phyloP scores from a whole-genome alignment of 2,113 vertebrate genomes.

The Psittacula cyanocephala region DNA sequence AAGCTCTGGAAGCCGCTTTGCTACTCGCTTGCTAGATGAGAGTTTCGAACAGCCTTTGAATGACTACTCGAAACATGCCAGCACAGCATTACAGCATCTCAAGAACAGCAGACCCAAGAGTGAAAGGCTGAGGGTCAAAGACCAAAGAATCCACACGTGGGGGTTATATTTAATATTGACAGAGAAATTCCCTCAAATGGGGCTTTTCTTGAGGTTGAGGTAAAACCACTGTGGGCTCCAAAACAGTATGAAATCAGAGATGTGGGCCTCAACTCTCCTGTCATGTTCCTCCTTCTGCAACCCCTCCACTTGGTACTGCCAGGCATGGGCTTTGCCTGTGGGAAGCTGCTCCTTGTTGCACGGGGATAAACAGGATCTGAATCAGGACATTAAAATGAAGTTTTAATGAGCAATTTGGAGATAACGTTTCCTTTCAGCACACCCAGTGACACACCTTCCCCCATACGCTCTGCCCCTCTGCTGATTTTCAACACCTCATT shows the following conservation, averaged over 20 bases:
- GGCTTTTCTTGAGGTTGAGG: neutral
- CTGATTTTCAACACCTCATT: slow-evolving; percentile 9
- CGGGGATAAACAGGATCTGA: slow-evolving; percentile 39
- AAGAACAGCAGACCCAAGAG: neutral
- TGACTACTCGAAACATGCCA: neutral
- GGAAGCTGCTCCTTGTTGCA: neutral
- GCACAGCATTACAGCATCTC: neutral
- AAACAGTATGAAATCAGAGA: neutral
- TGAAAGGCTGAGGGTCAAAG: neutral
- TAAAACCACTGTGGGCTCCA: neutral
- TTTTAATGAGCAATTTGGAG: slow-evolving; percentile 26
- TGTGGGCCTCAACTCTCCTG: neutral
- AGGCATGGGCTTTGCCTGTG: neutral
- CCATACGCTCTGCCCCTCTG: neutral
- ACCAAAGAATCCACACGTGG: neutral
- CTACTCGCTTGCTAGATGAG: neutral
- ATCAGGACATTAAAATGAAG: slow-evolving; percentile 1
- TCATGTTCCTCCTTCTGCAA: neutral
- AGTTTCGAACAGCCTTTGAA: neutral
- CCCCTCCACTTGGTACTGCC: neutral
- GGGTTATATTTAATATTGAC: neutral
- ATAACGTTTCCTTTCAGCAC: slow-evolving; percentile 35
- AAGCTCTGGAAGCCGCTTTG: slow-evolving; percentile 26
- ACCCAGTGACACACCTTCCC: neutral
- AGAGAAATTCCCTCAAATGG: neutral